Evolutionary conservation across 2,113 vertebrate genomes (phyloP).

Genomic region (Propithecus coquereli): DNA sequence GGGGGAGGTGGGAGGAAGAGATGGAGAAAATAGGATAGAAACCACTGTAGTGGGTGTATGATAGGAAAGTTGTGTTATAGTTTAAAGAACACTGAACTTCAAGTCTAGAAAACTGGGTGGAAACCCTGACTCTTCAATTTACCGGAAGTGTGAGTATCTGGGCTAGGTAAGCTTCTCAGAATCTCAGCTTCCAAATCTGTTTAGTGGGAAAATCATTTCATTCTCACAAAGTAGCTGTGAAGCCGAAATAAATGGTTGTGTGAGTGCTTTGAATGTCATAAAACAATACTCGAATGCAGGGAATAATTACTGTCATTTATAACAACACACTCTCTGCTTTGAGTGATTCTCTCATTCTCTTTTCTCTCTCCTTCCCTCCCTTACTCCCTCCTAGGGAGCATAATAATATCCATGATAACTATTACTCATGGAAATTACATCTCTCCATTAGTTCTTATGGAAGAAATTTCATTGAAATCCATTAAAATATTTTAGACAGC

Average conservation of each 20-base stretch:
- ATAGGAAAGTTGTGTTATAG: background rate
- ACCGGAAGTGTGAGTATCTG: background rate
- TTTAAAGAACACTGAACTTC: background rate
- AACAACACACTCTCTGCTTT: background rate
- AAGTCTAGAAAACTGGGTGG: background rate
- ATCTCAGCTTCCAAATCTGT: background rate
- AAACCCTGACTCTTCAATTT: background rate
- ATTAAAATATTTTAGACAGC: conserved; percentile 36
- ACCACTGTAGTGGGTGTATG: accelerated
- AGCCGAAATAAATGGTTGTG: background rate
- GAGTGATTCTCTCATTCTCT: background rate
- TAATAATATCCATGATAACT: conserved; percentile 20
- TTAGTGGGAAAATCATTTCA: background rate
- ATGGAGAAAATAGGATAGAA: background rate
- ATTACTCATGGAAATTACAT: conserved; percentile 40
- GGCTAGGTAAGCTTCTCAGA: background rate
- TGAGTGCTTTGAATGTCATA: no score
- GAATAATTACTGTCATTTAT: background rate
- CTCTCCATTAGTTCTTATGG: conserved; percentile 23
- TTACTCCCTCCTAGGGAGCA: background rate
- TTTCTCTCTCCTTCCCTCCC: background rate
- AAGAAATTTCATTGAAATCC: conserved; percentile 35
- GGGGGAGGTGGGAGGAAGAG: no score
- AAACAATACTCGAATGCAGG: background rate
- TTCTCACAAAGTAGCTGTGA: background rate